A percentile compares a stretch with the other conserved stretches of the same genome.
Conservation (phyloP, 2,888 invertebrate species). For the Oxyteleia sp. region DNA sequence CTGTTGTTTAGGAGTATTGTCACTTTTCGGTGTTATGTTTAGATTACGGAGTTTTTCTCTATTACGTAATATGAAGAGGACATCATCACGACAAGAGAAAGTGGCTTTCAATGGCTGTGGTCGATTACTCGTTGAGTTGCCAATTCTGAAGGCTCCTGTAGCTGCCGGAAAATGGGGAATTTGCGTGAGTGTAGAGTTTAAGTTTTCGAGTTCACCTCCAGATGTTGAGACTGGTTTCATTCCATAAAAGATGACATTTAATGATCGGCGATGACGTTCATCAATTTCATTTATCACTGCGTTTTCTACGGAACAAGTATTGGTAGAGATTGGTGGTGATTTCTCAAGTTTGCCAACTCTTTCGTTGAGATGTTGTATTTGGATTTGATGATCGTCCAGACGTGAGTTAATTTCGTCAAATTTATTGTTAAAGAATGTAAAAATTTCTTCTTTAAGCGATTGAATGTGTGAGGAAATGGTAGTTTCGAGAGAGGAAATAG, state of each 20-base stretch:
- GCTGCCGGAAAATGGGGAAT: slow-evolving; percentile 15
- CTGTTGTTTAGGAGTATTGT: slow-evolving; percentile 7
- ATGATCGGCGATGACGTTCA: not conserved
- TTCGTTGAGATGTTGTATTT: too few species aligned
- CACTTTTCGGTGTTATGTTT: not conserved
- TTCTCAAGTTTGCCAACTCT: too few species aligned
- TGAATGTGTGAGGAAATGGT: too few species aligned
- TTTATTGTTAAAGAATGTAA: too few species aligned
- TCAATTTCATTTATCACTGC: not conserved
- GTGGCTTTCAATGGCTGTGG: slow-evolving; percentile 13
- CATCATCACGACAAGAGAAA: slow-evolving; percentile 12
- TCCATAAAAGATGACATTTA: slow-evolving; percentile 11
- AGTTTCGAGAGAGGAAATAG: too few species aligned
- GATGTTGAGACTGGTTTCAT: not conserved
- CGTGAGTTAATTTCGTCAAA: too few species aligned
- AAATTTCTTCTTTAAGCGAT: too few species aligned
- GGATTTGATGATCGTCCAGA: too few species aligned
- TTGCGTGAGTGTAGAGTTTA: slow-evolving; percentile 13
- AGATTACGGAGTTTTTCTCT: not conserved
- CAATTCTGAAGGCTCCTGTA: not conserved
- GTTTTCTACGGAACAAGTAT: too few species aligned
- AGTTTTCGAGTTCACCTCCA: not conserved
- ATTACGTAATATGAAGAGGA: slow-evolving; percentile 9
- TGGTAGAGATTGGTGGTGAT: too few species aligned
- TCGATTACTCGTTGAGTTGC: not conserved